phyloP scores from a whole-genome alignment of 2,797 vertebrate species.

The Helarctos malayanus region DNA sequence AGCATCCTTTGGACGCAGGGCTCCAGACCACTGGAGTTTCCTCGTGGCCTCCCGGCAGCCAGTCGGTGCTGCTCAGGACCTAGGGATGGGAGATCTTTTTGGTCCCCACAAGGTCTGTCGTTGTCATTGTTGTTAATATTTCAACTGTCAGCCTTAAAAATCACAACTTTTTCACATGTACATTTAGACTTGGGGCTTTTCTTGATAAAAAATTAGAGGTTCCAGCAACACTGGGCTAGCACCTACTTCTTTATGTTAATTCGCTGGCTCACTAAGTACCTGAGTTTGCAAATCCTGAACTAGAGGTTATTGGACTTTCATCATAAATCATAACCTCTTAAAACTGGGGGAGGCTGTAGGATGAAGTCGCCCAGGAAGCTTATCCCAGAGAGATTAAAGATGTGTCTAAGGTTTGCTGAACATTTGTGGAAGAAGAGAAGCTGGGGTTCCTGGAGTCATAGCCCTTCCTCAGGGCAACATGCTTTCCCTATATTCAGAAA shows the following conservation, averaged over 20 bases:
- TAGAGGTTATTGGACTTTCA: not conserved
- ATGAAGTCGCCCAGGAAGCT: not conserved
- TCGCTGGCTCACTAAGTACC: not conserved
- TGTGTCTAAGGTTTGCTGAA: not conserved
- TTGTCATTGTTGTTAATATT: not conserved
- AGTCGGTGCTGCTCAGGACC: not conserved
- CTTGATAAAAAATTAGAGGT: not conserved
- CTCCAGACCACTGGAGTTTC: not conserved
- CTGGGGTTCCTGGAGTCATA: not conserved
- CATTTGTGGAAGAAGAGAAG: not conserved
- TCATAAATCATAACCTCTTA: not conserved
- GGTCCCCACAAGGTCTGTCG: not conserved
- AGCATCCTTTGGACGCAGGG: not conserved
- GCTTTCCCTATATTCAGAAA: not conserved
- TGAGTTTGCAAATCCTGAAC: not conserved
- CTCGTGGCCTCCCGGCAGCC: not conserved
- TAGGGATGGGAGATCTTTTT: not conserved
- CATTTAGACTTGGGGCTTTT: slow-evolving; percentile 4
- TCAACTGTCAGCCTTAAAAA: slow-evolving; percentile 45
- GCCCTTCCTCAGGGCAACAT: not conserved
- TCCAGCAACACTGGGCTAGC: not conserved
- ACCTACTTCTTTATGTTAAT: not conserved
- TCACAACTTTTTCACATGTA: not conserved
- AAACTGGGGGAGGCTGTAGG: not conserved
- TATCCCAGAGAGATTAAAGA: not conserved